Percentiles rank a stretch among this genome's conserved stretches.
These are phyloP conservation scores for Onthophagus sagittarius DNA, from an alignment of 2,888 invertebrate species.

Conservation along the genomic window DNA sequence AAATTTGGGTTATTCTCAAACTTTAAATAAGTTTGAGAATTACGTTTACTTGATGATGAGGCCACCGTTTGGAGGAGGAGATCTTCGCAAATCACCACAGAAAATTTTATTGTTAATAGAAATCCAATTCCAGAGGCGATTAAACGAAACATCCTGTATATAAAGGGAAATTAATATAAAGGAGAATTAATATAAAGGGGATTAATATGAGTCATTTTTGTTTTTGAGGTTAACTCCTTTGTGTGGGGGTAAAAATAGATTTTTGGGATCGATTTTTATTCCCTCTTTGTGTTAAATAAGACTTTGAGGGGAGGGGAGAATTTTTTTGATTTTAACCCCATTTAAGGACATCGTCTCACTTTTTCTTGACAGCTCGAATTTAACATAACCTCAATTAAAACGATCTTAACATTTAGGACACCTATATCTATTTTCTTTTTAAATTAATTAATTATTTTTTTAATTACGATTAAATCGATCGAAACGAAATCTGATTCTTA, in stretches of 20 bases:
- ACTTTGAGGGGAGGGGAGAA: no score
- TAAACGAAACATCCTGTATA: slow-evolving; percentile 26
- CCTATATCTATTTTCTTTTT: no score
- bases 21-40: not conserved
- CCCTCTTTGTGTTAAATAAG: no score
- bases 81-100: slow-evolving; percentile 39
- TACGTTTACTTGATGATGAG: slow-evolving; percentile 35
- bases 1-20: no score
- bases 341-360: not conserved
- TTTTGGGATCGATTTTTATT: no score
- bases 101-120: slow-evolving; percentile 15
- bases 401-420: no score
- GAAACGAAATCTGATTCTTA: no score
- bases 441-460: no score
- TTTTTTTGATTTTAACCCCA: not conserved
- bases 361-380: not conserved
- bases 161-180: slow-evolving; percentile 2
- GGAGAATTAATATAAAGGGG: not conserved
- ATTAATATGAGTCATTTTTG: not conserved
- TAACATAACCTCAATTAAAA: not conserved
- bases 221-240: no score
- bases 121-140: slow-evolving; percentile 16
- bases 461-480: no score
- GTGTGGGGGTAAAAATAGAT: no score
- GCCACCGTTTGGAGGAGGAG: slow-evolving; percentile 38